phyloP scores from a whole-genome alignment of 2,888 invertebrate species.

The Rhamphomyia laevipes region DNA sequence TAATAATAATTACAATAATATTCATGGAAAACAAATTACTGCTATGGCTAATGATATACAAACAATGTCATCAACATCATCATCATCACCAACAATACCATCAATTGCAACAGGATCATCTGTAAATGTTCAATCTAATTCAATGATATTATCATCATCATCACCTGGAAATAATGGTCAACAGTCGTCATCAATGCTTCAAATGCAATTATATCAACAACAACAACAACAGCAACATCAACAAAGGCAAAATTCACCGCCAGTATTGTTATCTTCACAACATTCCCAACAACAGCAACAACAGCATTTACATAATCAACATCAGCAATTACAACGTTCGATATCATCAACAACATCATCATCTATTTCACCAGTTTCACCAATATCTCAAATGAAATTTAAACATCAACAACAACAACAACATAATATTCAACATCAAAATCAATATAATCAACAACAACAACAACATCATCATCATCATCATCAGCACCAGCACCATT shows the following conservation, averaged over 20 bases:
- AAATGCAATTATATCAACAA: background rate
- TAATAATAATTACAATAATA: too few relatives aligned
- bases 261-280: background rate
- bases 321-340: constrained; percentile 20
- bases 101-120: background rate
- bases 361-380: constrained; percentile 17
- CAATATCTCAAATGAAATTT: background rate
- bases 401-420: constrained; percentile 17
- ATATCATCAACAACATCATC: constrained; percentile 23
- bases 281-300: constrained; percentile 13
- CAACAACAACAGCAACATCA: background rate
- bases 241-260: background rate
- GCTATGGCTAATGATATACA: too few relatives aligned
- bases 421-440: constrained; percentile 13
- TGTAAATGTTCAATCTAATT: background rate
- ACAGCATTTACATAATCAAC: constrained; percentile 15
- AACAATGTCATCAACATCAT: background rate
- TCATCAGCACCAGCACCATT: constrained; percentile 13
- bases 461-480: constrained; percentile 14
- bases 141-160: background rate
- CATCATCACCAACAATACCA: background rate
- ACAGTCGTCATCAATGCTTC: background rate
- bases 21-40: too few relatives aligned
- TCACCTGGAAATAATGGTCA: background rate
- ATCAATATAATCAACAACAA: constrained; percentile 13